Evolutionary conservation across 2,113 vertebrate species (phyloP), one percentile per base, ranked within the genome.

Genomic region (Urocitellus parryii): DNA sequence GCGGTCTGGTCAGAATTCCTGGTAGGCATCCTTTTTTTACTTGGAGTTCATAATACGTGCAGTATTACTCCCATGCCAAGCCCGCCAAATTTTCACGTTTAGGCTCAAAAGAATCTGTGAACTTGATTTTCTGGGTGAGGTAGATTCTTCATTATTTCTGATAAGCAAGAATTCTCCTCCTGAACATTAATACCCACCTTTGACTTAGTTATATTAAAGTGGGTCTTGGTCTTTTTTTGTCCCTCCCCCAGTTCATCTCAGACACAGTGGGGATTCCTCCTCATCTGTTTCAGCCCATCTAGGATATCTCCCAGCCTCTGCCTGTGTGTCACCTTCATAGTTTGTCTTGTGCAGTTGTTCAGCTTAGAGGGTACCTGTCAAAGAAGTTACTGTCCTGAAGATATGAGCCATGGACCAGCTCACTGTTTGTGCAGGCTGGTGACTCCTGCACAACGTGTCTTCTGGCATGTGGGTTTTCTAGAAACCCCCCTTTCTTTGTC

Each of bases 21-120:
- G 1, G 11, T 5, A 18, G 34, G 5, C 11, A 0, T 22, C 74
- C 27, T 37, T 27, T 20, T 58, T 48, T 13, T 65, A 18, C 37
- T 73, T n/a, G 24, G 20, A 14, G 5, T 45, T 70, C 61, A 0
- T 29, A 0, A 34, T 61, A 1, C 9, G 18, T 22, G 27, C 63
- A 34, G 1, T 16, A 0, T 6, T 25, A 5, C 70, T 70, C 16
- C 61, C 2, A 0, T 1, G 45, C 34, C 56, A 39, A 0, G 1
- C 0, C 10, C 68, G 22, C 34, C 61, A 12, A 0, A 10, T 48
- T 56, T 32, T 68, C 7, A 17, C 63, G 20, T 34, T 11, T 0
- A 48, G 61, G 34, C 84, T 58, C 61, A 20, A 5, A 34, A 20
- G 4, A 34, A 22, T 24, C 10, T 0, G 4, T 61, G 53, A 78